phyloP scores from a whole-genome alignment of 2,888 invertebrate species.

The Eucriotettix oculatus region DNA sequence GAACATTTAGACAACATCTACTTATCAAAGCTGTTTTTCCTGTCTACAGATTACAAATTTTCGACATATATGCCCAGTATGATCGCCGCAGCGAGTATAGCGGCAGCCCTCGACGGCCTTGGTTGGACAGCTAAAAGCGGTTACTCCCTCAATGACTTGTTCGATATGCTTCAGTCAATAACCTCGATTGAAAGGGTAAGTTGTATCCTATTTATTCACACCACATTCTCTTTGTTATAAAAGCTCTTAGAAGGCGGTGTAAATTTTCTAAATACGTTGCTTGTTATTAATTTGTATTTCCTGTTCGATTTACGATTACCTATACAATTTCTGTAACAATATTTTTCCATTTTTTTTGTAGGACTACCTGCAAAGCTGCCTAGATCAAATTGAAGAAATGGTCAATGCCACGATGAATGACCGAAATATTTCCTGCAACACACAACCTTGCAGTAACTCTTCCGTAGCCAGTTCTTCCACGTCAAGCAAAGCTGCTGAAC shows the following conservation, averaged over 20 bases:
- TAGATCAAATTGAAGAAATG: conserved; percentile 65
- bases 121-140: conserved; percentile 46
- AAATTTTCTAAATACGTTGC: too few relatives aligned
- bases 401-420: conserved; percentile 40
- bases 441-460: conserved; percentile 17
- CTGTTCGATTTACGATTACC: too few relatives aligned
- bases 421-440: conserved; percentile 20
- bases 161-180: conserved; percentile 58
- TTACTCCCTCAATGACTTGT: conserved; percentile 42
- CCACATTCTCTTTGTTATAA: too few relatives aligned
- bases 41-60: conserved; percentile 72
- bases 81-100: conserved; percentile 76
- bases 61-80: conserved; percentile 79
- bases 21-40: conserved; percentile 5
- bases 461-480: conserved; percentile 15
- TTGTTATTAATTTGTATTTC: too few relatives aligned
- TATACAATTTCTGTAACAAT: too few relatives aligned
- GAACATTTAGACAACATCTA: too few relatives aligned
- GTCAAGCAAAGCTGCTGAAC: background rate
- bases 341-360: conserved; percentile 26
- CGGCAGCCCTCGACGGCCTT: conserved; percentile 69
- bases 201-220: conserved; percentile 6
- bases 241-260: too few relatives aligned
- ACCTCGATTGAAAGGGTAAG: conserved; percentile 73
- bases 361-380: conserved; percentile 66